Evolutionary conservation across 1,140 invertebrate species (phyloP).

Genomic region (Nixonia krombeini): DNA sequence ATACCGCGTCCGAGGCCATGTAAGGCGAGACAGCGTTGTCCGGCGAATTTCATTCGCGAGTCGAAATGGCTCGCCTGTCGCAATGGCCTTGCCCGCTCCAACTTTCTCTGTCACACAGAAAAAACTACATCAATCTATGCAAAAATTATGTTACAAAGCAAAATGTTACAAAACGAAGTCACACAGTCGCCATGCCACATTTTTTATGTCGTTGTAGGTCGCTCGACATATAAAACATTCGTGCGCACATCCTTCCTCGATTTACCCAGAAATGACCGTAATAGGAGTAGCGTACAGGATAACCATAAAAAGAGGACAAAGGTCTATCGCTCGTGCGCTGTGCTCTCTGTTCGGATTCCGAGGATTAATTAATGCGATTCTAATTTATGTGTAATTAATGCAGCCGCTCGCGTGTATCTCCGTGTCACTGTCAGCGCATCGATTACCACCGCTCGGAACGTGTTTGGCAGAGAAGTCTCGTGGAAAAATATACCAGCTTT

Average conservation of each 20-base stretch:
- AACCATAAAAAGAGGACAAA: constrained; percentile 16
- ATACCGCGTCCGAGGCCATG: neutral
- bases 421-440: too few relatives aligned
- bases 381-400: constrained; percentile 40
- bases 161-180: neutral
- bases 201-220: too few relatives aligned
- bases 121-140: too few relatives aligned
- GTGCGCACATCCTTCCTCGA: constrained; percentile 6
- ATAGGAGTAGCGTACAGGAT: constrained; percentile 6
- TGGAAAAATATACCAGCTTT: too few relatives aligned
- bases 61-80: constrained; percentile 2
- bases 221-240: neutral
- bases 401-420: constrained; percentile 27
- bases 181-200: neutral
- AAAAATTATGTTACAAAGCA: too few relatives aligned
- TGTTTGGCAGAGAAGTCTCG: too few relatives aligned
- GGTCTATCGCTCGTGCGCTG: constrained; percentile 15
- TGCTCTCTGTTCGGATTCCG: constrained; percentile 33
- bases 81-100: constrained; percentile 17
- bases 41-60: constrained; percentile 11
- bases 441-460: too few relatives aligned
- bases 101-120: constrained; percentile 11
- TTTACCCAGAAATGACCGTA: neutral
- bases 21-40: neutral
- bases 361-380: constrained; percentile 36